Conservation (phyloP, 2,797 vertebrate species). For the Chiloscyllium punctatum region DNA sequence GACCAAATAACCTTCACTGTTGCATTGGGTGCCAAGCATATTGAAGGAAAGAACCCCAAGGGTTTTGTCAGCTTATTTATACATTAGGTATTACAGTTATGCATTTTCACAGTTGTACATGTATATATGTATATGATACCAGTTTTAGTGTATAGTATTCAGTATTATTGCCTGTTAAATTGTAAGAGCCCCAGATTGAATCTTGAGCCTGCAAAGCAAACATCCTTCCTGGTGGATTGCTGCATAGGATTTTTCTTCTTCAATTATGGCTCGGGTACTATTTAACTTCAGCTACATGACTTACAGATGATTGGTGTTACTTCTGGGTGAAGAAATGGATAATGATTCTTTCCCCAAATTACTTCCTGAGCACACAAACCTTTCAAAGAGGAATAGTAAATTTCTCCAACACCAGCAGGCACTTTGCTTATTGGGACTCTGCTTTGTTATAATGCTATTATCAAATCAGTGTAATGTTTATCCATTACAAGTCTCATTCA, state of each 20-base stretch:
- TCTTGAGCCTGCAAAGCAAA: neutral
- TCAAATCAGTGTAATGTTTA: neutral
- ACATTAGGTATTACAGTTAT: neutral
- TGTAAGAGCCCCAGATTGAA: neutral
- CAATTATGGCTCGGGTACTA: neutral
- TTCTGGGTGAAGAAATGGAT: neutral
- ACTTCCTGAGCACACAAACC: neutral
- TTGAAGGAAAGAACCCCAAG: neutral
- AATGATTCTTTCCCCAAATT: neutral
- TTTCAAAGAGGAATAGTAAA: neutral
- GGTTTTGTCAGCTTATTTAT: neutral
- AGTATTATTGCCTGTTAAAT: neutral
- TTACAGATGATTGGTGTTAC: neutral
- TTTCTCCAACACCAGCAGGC: neutral
- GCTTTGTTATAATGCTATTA: neutral
- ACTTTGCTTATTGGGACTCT: neutral
- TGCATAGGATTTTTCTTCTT: neutral
- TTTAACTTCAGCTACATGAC: neutral
- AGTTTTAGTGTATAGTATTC: neutral
- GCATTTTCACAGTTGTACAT: neutral
- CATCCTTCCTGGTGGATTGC: neutral
- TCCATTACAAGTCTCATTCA: neutral
- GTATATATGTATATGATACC: neutral
- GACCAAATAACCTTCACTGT: too few species aligned
- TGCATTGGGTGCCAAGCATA: neutral